These are phyloP conservation scores for Drosophila greeni DNA, from an alignment of 2,888 invertebrate species.

Conservation along the genomic window DNA sequence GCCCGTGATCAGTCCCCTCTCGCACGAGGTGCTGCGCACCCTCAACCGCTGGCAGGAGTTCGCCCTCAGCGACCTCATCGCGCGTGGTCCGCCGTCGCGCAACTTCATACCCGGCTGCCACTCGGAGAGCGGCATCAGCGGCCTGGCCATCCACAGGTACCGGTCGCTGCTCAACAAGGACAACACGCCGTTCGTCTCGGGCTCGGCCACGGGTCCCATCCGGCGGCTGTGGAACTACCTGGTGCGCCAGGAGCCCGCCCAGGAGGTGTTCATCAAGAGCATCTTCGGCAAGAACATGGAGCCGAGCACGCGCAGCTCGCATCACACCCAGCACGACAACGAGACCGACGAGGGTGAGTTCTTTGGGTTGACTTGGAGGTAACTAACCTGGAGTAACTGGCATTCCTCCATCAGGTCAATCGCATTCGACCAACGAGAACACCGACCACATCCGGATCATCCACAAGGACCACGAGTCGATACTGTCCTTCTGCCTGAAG, in stretches of 20 bases:
- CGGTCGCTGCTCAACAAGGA: slow-evolving; percentile 92
- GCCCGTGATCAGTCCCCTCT: slow-evolving; percentile 94
- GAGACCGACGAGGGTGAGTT: slow-evolving; percentile 77
- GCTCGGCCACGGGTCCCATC: slow-evolving; percentile 86
- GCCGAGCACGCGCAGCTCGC: slow-evolving; percentile 51
- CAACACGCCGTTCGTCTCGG: slow-evolving; percentile 94
- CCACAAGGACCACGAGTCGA: slow-evolving; percentile 99
- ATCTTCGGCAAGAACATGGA: slow-evolving; percentile 90
- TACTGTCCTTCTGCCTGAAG: slow-evolving; percentile 97
- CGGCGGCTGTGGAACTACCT: slow-evolving; percentile 94
- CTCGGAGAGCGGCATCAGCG: slow-evolving; percentile 85
- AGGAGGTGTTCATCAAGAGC: slow-evolving; percentile 96
- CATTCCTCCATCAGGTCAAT: slow-evolving; percentile 48
- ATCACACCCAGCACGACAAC: slow-evolving; percentile 62
- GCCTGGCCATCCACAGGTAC: slow-evolving; percentile 95
- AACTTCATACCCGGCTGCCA: slow-evolving; percentile 94
- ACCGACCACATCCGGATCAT: slow-evolving; percentile 94
- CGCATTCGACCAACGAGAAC: slow-evolving; percentile 71
- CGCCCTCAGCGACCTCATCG: slow-evolving; percentile 83
- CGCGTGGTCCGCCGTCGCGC: slow-evolving; percentile 87
- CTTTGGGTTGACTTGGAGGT: no score
- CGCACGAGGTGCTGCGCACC: slow-evolving; percentile 92
- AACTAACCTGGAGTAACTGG: no score
- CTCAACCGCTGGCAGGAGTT: slow-evolving; percentile 94
- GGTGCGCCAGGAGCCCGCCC: slow-evolving; percentile 93